Base-by-base conservation (phyloP, 2,113 vertebrate genomes). In the Aptenodytes patagonicus region DNA sequence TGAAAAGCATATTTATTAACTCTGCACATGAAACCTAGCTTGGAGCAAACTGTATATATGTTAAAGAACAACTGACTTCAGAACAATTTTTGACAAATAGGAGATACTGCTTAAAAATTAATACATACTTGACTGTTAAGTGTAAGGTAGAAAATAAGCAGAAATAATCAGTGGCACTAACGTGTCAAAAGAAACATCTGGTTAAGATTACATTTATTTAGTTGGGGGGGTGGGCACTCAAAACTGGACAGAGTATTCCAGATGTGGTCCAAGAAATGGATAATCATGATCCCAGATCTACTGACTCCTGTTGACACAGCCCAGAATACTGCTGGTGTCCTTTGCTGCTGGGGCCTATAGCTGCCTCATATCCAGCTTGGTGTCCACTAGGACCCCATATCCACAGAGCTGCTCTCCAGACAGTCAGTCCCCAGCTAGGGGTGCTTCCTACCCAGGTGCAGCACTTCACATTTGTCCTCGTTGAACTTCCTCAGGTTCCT, bases 171-270 rank as follows among this genome's bases (percentile, higher is more conserved):
- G 29, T 38, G 32, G 14, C 20, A n/a, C 6, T 22, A 46, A 21
- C 13, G 16, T 42, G 31, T n/a, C 49, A 47, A 51, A 69, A 69
- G 60, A 29, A 90, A 32, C 9, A 64, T 4, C 11, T 22, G 21
- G 8, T 70, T 69, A 68, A 38, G 38, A 52, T 40, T 29, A 22
- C 4, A n/a, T 49, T 83, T 75, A 46, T 18, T 92, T 81, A 44
- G 28, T 0, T 36, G 16, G 9, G 12, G 14, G 2, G 13, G 3
- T 6, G 22, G 3, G 11, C 2, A 1, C 52, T 58, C 47, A 81
- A 77, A 89, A 66, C 55, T 20, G 11, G 18, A 44, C 14, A 87
- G 17, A 79, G 9, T 73, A 61, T 28, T 95, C 15, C 55, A 78
- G 42, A 66, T 55, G 29, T 21, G 16, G 24, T 25, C 28, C 24